Base-by-base conservation (phyloP, 2,888 invertebrate genomes). In the Herminia tarsipennalis region DNA sequence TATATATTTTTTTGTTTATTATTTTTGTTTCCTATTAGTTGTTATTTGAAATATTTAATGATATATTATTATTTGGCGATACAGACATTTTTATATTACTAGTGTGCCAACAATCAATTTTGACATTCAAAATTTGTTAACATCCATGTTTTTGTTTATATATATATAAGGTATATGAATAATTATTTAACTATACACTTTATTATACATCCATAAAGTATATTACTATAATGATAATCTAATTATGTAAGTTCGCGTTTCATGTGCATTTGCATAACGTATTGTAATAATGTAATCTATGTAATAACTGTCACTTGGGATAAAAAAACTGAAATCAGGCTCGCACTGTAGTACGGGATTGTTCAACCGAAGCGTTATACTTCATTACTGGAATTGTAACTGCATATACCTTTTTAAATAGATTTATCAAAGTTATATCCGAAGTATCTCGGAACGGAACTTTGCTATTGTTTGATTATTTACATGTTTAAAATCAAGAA, bases 41-140 rank as follows among this genome's bases (percentile, higher is more conserved):
- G 9, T 9, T 6, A 27, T 39, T 39, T 13, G n/a, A 17, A 8
- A 17, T 32, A 27, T 33, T 42, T 39, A 13, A 28, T 33, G 2
- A 1, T 12, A 16, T 21, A 35, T 38, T 27, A 22, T 16, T 30
- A 38, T 12, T 6, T 12, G 13, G 12, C 8, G 27, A 27, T 9
- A 47, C 28, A 22, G 37, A 42, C 36, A 22, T 42, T 58, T 56
- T 43, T 44, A 42, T 34, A 42, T 34, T 14, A 32, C 21, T 36
- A 63, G 45, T 42, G 54, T 58, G 50, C 44, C 59, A 55, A 58
- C 12, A 33, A 40, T 14, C 17, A 30, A 39, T 56, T 47, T 41
- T 56, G 9, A 38, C 17, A 42, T 32, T 36, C 24, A 38, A 45
- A 55, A 60, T 44, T 34, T 56, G 38, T 44, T 49, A 42, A 34